Evolutionary conservation across 2,888 invertebrate species (phyloP).

Genomic region (Cephus pulcher): DNA sequence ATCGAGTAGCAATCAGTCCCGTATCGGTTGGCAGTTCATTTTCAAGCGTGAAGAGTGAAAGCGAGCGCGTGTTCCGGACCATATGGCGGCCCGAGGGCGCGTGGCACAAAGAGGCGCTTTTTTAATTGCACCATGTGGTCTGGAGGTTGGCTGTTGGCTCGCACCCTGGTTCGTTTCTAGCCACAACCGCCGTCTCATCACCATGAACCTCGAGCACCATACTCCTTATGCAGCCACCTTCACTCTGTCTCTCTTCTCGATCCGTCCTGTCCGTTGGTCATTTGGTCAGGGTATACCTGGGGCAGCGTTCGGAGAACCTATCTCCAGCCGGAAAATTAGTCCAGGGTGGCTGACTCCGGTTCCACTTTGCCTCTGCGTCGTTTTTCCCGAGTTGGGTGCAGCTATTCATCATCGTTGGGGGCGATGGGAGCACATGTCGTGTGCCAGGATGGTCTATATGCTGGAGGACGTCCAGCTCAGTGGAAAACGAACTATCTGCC

Average conservation of each 20-base stretch:
- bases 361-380: constrained; percentile 1
- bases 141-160: constrained; percentile 19
- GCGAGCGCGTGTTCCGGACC: constrained; percentile 29
- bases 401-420: constrained; percentile 21
- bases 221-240: not conserved
- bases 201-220: not conserved
- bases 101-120: constrained; percentile 52
- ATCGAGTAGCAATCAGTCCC: constrained; percentile 15
- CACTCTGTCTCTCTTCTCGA: not conserved
- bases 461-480: not conserved
- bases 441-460: constrained; percentile 25
- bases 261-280: not conserved
- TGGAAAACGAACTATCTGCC: constrained; percentile 39
- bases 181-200: constrained; percentile 52
- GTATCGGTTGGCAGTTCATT: constrained; percentile 24
- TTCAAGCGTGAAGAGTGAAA: constrained; percentile 4
- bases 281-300: not conserved
- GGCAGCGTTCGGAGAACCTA: constrained; percentile 1
- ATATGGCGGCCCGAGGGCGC: constrained; percentile 55
- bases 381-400: constrained; percentile 6
- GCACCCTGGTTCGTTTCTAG: constrained; percentile 45
- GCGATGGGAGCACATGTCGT: constrained; percentile 48
- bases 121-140: constrained; percentile 64
- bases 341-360: not conserved
- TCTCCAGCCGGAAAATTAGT: not conserved